Percentiles rank a stretch among this genome's conserved stretches.
Conservation (phyloP, 2,797 vertebrate genomes). For the Smutsia gigantea region DNA sequence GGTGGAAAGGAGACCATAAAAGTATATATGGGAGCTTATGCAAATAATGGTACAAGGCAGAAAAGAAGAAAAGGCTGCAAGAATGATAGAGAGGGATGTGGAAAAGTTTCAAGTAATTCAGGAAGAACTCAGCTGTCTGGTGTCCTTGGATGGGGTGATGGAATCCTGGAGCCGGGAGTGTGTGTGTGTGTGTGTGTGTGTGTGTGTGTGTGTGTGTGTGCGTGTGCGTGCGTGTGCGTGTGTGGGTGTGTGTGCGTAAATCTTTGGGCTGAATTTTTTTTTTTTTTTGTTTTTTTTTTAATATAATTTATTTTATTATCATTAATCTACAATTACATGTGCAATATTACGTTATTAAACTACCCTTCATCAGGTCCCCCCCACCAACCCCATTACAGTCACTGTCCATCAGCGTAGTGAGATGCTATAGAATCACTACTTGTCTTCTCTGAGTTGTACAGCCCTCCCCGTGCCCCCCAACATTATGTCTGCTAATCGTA, state of each 20-base stretch:
- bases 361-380: too few relatives aligned
- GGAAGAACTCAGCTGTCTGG: neutral
- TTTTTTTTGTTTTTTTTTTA: too few relatives aligned
- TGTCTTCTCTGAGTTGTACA: too few relatives aligned
- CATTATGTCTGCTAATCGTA: too few relatives aligned
- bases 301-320: too few relatives aligned
- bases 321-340: too few relatives aligned
- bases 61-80: neutral
- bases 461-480: too few relatives aligned
- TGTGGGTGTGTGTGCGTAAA: neutral
- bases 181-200: neutral
- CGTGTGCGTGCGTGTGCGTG: neutral
- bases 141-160: neutral
- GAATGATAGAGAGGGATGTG: neutral
- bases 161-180: neutral
- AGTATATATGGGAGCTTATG: neutral
- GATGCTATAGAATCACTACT: too few relatives aligned
- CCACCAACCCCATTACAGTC: too few relatives aligned
- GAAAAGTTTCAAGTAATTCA: conserved; percentile 34
- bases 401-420: too few relatives aligned
- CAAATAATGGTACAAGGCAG: neutral
- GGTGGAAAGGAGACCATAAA: neutral
- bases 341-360: too few relatives aligned
- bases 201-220: neutral
- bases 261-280: neutral